These are phyloP conservation scores for Phenganax subtilis DNA, from an alignment of 92 coral and sea anemone genomes.

Conservation along the genomic window DNA sequence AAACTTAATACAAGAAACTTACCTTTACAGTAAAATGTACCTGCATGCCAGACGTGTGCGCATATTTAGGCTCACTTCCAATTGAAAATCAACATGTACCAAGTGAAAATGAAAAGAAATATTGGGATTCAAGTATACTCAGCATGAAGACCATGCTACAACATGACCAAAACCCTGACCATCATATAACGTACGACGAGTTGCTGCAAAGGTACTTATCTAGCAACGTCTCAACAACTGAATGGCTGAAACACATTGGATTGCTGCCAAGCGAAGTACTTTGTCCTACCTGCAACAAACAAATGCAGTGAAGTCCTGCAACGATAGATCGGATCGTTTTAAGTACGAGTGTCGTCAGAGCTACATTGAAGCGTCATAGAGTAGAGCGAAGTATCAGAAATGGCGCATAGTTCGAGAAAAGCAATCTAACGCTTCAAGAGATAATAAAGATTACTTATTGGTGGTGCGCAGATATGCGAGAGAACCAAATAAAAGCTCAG, in stretches of 20 bases:
- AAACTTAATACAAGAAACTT: too few relatives aligned
- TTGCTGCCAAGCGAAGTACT: background rate
- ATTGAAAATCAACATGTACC: too few relatives aligned
- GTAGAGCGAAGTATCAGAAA: too few relatives aligned
- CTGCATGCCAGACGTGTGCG: too few relatives aligned
- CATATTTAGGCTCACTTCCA: too few relatives aligned
- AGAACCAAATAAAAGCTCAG: background rate
- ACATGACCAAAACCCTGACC: background rate
- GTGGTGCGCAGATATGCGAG: background rate
- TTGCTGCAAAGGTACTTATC: background rate
- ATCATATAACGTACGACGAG: background rate
- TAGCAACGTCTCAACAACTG: background rate
- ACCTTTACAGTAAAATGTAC: too few relatives aligned
- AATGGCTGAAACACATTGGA: background rate
- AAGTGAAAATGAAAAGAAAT: background rate
- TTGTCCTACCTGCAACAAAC: background rate
- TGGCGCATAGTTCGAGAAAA: too few relatives aligned
- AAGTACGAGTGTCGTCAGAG: background rate
- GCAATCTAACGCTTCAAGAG: too few relatives aligned
- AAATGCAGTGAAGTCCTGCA: background rate
- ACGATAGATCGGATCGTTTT: background rate
- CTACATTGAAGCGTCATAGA: background rate
- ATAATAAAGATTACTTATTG: background rate
- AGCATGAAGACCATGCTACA: background rate
- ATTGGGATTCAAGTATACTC: background rate